Conservation (phyloP, 2,113 vertebrate genomes). For the Ifrita kowaldi region DNA sequence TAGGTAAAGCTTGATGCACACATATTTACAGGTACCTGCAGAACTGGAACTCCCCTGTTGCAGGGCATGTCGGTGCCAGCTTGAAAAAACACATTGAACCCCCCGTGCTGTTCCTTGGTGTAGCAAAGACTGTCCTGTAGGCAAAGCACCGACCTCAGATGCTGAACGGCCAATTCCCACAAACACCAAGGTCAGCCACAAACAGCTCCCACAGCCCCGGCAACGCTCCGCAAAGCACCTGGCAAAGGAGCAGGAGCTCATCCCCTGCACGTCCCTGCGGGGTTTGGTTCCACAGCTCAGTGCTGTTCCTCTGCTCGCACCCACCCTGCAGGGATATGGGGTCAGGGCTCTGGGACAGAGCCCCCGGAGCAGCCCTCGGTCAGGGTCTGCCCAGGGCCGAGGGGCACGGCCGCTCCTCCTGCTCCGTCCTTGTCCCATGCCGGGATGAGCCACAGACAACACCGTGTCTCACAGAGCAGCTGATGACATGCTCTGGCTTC, state of each 20-base stretch:
- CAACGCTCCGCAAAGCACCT: neutral
- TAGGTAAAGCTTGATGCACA: neutral
- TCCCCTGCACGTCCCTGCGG: accelerated
- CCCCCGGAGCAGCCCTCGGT: neutral
- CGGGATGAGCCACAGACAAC: accelerated
- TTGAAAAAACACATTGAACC: neutral
- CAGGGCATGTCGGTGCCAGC: neutral
- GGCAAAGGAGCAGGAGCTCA: neutral
- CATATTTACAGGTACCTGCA: neutral
- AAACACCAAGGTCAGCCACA: neutral
- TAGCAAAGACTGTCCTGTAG: neutral
- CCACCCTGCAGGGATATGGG: neutral
- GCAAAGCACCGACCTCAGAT: neutral
- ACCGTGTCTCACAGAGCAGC: accelerated
- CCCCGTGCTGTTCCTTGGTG: neutral
- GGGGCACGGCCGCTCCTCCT: accelerated
- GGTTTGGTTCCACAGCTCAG: neutral
- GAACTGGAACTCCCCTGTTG: neutral
- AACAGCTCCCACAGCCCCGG: neutral
- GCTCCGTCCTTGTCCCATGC: accelerated
- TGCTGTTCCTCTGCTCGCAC: accelerated
- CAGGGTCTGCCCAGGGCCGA: neutral
- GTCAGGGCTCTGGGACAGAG: neutral
- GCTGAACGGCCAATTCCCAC: neutral
- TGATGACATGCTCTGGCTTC: neutral